Evolutionary conservation across 2,797 vertebrate species (phyloP), one percentile per base, ranked within the genome.

Genomic region (Philypnodon macrostomus): DNA sequence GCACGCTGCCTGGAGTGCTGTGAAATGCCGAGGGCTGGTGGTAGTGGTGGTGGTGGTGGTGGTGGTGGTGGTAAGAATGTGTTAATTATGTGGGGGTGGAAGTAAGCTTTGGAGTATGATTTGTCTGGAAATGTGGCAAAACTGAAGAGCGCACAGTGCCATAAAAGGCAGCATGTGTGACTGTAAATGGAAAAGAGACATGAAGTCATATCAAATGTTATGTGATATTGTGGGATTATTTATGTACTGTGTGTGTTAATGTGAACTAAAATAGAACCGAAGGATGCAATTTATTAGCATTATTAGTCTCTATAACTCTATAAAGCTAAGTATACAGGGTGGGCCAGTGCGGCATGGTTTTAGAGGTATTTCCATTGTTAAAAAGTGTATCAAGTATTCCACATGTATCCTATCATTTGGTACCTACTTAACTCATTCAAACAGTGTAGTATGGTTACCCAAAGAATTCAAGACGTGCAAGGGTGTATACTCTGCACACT

Each of bases 61-160:
- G n/a, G n/a, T n/a, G n/a, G n/a, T n/a, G n/a, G n/a, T 14, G 7
- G 49, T 62, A 52, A 53, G 70, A 80, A 77, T 33, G 70, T 77
- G 71, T 74, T 81, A 77, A 81, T 73, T 74, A 69, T 12, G 73
- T 81, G 68, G 80, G 75, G 73, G 75, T 72, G 29, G 42, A 44
- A 70, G 57, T 41, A 40, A 59, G 67, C 36, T 53, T 76, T 70
- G 14, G 58, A 79, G 61, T 40, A 45, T 56, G 31, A 60, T 58
- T 65, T 9, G 17, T 70, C 58, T 30, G 47, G 65, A 61, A 61
- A 56, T 16, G 50, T 51, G 50, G 37, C 32, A 58, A 50, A 73
- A 51, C 40, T 56, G 57, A 55, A 63, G 70, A 48, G 65, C 53
- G 14, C 0, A n/a, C n/a, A 0, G 44, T 31, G 57, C 21, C 35